These are phyloP conservation scores for Etia nguti DNA, from an alignment of 2,113 vertebrate genomes.

Conservation along the genomic window DNA sequence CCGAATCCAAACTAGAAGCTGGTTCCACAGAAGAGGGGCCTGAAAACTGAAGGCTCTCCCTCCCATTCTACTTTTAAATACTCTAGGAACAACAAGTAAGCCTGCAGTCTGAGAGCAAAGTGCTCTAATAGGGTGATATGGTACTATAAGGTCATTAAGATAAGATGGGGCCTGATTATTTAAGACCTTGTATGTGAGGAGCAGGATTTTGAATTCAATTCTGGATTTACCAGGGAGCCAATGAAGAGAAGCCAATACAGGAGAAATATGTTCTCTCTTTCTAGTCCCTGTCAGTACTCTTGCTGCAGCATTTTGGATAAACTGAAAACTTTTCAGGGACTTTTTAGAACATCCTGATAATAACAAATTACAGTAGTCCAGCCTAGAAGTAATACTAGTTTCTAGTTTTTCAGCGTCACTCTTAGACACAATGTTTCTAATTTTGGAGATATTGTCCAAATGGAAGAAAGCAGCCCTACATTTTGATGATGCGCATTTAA, in stretches of 20 bases:
- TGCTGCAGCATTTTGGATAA: neutral
- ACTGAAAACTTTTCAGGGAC: neutral
- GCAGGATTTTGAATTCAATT: neutral
- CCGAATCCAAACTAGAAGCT: neutral
- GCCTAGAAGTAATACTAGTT: neutral
- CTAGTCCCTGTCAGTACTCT: neutral
- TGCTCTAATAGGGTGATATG: neutral
- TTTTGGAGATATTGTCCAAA: neutral
- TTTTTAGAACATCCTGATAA: neutral
- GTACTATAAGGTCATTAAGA: neutral
- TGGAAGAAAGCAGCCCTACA: neutral
- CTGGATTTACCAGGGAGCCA: neutral
- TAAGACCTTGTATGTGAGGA: neutral
- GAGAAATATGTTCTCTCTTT: fast-evolving
- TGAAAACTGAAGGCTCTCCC: neutral
- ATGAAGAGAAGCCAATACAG: neutral
- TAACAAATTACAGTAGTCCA: neutral
- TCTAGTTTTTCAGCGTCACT: neutral
- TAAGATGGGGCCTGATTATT: neutral
- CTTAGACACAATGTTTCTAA: neutral
- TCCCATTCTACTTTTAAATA: neutral
- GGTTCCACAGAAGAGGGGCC: neutral
- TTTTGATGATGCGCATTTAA: neutral
- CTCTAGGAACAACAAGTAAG: neutral
- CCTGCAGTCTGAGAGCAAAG: neutral